phyloP scores from a whole-genome alignment of 2,113 vertebrate genomes.

The Hylia prasina region DNA sequence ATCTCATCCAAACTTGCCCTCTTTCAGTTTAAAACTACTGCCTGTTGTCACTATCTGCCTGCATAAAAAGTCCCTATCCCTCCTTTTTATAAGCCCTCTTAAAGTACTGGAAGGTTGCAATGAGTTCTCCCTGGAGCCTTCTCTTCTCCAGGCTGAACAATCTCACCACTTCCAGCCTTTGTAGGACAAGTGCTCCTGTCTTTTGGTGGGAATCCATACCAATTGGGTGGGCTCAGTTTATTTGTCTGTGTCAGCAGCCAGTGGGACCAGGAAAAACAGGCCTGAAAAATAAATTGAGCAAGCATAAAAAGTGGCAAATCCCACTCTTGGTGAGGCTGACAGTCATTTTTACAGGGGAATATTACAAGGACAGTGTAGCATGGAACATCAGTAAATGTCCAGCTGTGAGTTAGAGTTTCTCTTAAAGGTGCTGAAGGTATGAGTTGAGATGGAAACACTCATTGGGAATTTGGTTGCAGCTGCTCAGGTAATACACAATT shows the following conservation, averaged over 20 bases:
- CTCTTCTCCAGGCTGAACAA: neutral
- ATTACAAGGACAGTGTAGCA: neutral
- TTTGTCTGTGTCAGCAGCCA: neutral
- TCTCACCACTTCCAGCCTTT: neutral
- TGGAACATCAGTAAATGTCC: neutral
- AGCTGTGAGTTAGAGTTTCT: neutral
- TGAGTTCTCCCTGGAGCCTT: neutral
- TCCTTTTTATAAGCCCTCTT: neutral
- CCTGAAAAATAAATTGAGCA: neutral
- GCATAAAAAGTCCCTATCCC: neutral
- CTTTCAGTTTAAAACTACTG: neutral
- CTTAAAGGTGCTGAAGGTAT: neutral
- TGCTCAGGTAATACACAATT: neutral
- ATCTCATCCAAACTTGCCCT: neutral
- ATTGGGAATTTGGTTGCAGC: neutral
- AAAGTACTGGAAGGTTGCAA: neutral
- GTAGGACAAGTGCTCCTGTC: neutral
- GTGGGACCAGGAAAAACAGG: neutral
- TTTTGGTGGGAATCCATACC: neutral
- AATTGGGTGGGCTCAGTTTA: neutral
- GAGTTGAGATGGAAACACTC: neutral
- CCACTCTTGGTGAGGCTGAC: neutral
- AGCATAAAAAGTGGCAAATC: neutral
- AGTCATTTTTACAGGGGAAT: neutral
- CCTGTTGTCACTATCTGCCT: neutral